A percentile compares a stretch with the other conserved stretches of the same genome.
Evolutionary conservation across 1,140 invertebrate genomes (phyloP).

Genomic region (Muscidifurax raptorellus): DNA sequence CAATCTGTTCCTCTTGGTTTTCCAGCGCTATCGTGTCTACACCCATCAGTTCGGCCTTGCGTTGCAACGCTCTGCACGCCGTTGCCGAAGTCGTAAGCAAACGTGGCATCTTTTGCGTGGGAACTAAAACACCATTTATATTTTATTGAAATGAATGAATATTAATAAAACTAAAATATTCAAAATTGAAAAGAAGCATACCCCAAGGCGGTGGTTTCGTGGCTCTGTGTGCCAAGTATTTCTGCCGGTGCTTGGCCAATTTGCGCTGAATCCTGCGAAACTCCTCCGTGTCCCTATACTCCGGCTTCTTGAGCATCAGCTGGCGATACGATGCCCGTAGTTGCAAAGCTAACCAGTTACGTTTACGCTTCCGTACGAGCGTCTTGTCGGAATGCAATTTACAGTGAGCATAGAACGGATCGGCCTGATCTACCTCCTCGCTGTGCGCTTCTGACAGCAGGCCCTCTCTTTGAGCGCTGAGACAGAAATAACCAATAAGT

Average conservation of each 20-base stretch:
- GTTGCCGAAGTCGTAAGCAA: conserved; percentile 92
- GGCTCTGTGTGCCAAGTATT: conserved; percentile 85
- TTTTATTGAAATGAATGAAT: conserved; percentile 39
- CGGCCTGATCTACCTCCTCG: conserved; percentile 95
- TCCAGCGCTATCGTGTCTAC: conserved; percentile 87
- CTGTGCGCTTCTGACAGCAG: conserved; percentile 94
- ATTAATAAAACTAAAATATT: conserved; percentile 50
- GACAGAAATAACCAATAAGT: conserved; percentile 47
- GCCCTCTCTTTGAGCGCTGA: conserved; percentile 94
- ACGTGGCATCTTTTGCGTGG: conserved; percentile 95
- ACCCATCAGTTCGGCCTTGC: conserved; percentile 94
- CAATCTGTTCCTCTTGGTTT: conserved; percentile 86
- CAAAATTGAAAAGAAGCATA: conserved; percentile 65
- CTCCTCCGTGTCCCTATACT: conserved; percentile 78
- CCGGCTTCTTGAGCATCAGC: conserved; percentile 75
- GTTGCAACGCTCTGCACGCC: conserved; percentile 87
- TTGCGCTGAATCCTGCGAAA: conserved; percentile 86
- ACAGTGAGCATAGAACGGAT: conserved; percentile 98
- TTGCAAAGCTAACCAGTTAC: conserved; percentile 93
- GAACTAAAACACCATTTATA: conserved; percentile 78
- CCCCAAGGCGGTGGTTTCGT: conserved; percentile 89
- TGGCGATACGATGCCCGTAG: conserved; percentile 85
- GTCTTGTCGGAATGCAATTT: conserved; percentile 92
- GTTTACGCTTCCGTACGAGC: conserved; percentile 85
- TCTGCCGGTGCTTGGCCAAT: conserved; percentile 84